These are phyloP conservation scores for Lamproptera curius DNA, from an alignment of 2,888 invertebrate genomes.

Conservation along the genomic window DNA sequence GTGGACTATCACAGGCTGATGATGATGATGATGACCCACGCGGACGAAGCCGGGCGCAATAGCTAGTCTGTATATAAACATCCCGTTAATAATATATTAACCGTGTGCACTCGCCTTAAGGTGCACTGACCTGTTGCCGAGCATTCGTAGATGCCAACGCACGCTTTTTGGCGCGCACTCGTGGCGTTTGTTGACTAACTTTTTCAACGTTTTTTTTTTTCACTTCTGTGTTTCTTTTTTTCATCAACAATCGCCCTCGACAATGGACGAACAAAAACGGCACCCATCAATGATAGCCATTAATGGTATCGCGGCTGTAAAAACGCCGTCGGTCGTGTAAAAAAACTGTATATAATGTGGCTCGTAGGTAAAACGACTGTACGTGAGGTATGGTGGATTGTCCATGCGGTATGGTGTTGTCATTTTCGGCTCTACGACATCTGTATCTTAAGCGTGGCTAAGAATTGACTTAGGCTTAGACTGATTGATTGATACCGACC, in stretches of 20 bases:
- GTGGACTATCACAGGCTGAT: too few relatives aligned
- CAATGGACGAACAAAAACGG: constrained; percentile 35
- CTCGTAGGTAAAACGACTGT: constrained; percentile 41
- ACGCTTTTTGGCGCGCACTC: constrained; percentile 43
- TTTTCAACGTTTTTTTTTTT: too few relatives aligned
- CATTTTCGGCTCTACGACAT: too few relatives aligned
- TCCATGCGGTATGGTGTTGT: constrained; percentile 30
- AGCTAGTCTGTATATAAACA: too few relatives aligned
- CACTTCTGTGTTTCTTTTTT: too few relatives aligned
- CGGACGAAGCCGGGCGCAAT: too few relatives aligned
- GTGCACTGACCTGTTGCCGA: constrained; percentile 23
- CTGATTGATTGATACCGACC: too few relatives aligned
- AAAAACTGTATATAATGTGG: constrained; percentile 39
- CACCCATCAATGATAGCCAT: constrained; percentile 52
- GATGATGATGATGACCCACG: too few relatives aligned
- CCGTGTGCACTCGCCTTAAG: not conserved
- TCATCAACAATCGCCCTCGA: constrained; percentile 33
- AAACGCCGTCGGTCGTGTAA: constrained; percentile 19
- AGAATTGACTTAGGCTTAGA: too few relatives aligned
- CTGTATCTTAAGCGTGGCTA: too few relatives aligned
- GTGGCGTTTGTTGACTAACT: constrained; percentile 42
- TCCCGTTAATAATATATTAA: not conserved
- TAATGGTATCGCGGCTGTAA: constrained; percentile 44
- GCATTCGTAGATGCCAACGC: constrained; percentile 18
- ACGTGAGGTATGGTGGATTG: constrained; percentile 29